Evolutionary conservation across 2,797 vertebrate genomes (phyloP), one percentile per base, ranked within the genome.

Genomic region (Yasuhikotakia modesta): DNA sequence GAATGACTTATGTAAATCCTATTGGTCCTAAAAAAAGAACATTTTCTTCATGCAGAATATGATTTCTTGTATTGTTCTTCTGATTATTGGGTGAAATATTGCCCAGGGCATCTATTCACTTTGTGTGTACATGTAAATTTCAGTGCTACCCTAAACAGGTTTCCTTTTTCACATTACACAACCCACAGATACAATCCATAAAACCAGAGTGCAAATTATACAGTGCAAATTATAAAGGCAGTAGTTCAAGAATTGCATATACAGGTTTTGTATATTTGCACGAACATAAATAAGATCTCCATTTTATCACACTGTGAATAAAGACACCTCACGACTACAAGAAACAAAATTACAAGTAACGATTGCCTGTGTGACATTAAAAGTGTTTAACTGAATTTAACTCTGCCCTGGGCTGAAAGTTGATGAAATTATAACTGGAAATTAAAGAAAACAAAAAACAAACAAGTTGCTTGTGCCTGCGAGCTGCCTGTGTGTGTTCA

Each of bases 401-500:
- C 21, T 69, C 11, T 50, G 71, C 66, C 61, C 52, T 70, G 19
- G 58, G 27, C 2, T 46, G 67, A 74, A 53, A 6, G 60, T 19
- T 17, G 30, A 39, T 43, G 2, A 64, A 64, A 70, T 13, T 45
- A 50, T 21, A 58, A 65, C 61, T 27, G 52, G 39, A 55, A 70
- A 79, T 69, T 14, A 65, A 76, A 73, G 13, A 3, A 57, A 35
- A 16, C 8, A 81, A n/a, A 17, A 11, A 76, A 83, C 63, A 76
- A 85, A 81, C 79, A 86, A 88, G 70, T 35, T 17, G 83, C 87
- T 86, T 88, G 83, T 86, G 76, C 50, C 86, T 81, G 88, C 85
- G 87, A 86, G 70, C 52, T 39, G 73, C 21, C 16, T 45, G 30
- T 65, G 58, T 70, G 58, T n/a, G 71, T 55, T 73, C 14, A 63